phyloP scores from a whole-genome alignment of 92 coral and sea anemone genomes.

The Actinostola sp. region DNA sequence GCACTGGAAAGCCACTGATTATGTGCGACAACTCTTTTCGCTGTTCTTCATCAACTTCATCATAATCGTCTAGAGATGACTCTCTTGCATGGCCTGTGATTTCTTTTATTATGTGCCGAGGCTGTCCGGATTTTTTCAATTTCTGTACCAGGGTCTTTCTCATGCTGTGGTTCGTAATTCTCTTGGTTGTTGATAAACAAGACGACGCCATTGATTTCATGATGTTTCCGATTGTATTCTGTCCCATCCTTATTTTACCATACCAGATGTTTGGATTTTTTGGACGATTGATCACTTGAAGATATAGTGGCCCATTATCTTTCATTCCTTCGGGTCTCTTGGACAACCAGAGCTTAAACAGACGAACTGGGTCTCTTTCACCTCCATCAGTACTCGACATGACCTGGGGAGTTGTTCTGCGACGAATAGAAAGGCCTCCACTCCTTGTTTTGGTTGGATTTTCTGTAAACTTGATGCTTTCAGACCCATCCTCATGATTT shows the following conservation, averaged over 20 bases:
- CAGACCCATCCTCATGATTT: constrained; percentile 22
- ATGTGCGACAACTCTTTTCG: constrained; percentile 54
- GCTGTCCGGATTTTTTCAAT: constrained; percentile 43
- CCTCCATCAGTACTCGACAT: constrained; percentile 61
- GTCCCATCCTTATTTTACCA: constrained; percentile 42
- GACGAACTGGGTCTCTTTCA: constrained; percentile 42
- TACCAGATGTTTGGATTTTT: constrained; percentile 19
- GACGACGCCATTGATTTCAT: constrained; percentile 50
- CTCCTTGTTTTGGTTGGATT: constrained; percentile 18
- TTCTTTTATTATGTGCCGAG: constrained; percentile 29
- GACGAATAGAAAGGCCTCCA: constrained; percentile 35
- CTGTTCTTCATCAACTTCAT: constrained; percentile 44
- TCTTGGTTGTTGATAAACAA: constrained; percentile 20
- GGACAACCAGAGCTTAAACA: constrained; percentile 42
- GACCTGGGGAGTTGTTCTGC: constrained; percentile 35
- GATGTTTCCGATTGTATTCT: constrained; percentile 44
- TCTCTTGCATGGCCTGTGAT: constrained; percentile 45
- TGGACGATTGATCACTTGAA: constrained; percentile 40
- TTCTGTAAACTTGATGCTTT: constrained; percentile 13
- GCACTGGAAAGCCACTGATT: no score
- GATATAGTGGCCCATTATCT: constrained; percentile 57
- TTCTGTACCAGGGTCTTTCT: constrained; percentile 45
- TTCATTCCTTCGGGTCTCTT: constrained; percentile 30
- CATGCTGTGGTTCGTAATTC: constrained; percentile 12
- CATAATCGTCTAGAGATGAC: constrained; percentile 54